phyloP scores from a whole-genome alignment of 2,113 vertebrate species.

The Macrotus californicus region DNA sequence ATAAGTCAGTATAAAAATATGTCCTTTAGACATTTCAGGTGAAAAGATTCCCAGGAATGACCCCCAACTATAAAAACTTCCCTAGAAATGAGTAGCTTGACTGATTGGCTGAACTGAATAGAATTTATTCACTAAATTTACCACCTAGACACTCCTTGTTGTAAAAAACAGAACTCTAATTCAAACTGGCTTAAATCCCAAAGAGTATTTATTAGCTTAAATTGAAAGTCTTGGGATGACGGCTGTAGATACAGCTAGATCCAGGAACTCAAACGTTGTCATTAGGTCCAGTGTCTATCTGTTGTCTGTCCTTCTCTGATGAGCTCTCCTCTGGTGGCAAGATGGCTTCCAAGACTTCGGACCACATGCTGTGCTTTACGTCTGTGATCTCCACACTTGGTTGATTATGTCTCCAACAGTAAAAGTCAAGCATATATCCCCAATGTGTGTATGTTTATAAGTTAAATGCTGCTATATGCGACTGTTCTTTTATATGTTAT shows the following conservation, averaged over 20 bases:
- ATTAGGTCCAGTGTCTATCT: neutral
- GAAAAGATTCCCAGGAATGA: neutral
- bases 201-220: neutral
- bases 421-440: neutral
- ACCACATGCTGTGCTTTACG: neutral
- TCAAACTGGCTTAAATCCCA: neutral
- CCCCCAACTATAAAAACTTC: neutral
- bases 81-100: neutral
- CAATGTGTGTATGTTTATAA: neutral
- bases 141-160: neutral
- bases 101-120: neutral
- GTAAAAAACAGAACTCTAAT: neutral
- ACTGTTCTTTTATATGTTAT: neutral
- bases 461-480: neutral
- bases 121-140: neutral
- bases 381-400: neutral
- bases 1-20: neutral
- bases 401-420: neutral
- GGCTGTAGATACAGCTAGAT: neutral
- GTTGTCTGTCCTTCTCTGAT: neutral
- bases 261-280: neutral
- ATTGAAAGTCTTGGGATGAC: neutral
- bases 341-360: neutral
- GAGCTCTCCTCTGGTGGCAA: neutral
- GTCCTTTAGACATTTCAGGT: neutral